Base-by-base conservation (phyloP, 2,797 vertebrate species). In the Gallinago stenura region DNA sequence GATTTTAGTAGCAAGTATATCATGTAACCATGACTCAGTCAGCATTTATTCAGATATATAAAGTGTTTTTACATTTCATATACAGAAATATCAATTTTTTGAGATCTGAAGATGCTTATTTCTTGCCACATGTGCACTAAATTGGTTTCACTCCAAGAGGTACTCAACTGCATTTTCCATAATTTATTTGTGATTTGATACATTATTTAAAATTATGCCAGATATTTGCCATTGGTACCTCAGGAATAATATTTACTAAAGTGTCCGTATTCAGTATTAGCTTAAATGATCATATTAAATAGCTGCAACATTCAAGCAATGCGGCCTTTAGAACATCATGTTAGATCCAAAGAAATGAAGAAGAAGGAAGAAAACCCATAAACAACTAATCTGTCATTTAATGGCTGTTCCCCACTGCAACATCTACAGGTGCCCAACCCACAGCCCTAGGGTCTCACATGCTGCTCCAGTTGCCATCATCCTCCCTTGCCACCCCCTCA, bases 361-460 rank as follows among this genome's bases (percentile, higher is more conserved):
- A 84, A 76, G 33, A 58, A 76, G 18, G 12, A 54, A 73, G 8
- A 73, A 89, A 86, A 62, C 0, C 9, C 30, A 43, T 10, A 15
- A 64, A 26, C 20, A 68, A 26, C 17, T 35, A 2, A 75, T 16
- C 17, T 79, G 18, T 4, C 43, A 54, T 31, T 78, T 78, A 22
- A 45, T 6, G 26, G 20, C 35, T 58, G 12, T 39, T 81, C 21
- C 30, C 39, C 20, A 10, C 41, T 41, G 46, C 53, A 77, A 35
- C 1, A 12, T 31, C 58, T 61, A 50, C 19, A 64, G n/a, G 8
- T 37, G 14, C 17, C 51, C 21, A 76, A 19, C 17, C 12, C 54
- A 53, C 19, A 80, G 51, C 8, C 48, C 30, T 10, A 6, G 19
- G 12, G 39, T 7, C 41, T 76, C 45, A 15, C 0, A 0, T 7